These are phyloP conservation scores for Auanema freiburgensis DNA, from an alignment of 2,888 invertebrate species.

Conservation along the genomic window DNA sequence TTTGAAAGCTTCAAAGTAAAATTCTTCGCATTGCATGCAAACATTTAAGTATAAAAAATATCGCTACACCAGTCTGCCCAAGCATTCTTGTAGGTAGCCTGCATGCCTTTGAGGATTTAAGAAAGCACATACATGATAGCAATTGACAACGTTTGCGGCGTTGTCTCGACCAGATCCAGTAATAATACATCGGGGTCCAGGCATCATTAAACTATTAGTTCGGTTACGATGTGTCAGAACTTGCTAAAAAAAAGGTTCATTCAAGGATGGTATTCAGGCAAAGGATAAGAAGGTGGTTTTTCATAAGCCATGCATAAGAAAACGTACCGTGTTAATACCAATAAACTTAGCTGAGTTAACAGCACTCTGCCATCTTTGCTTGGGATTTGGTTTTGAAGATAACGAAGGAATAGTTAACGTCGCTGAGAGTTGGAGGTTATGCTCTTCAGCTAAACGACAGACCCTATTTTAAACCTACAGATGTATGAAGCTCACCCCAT, in stretches of 20 bases:
- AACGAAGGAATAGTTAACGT: conserved; percentile 40
- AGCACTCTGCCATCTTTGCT: conserved; percentile 57
- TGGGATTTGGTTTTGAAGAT: conserved; percentile 24
- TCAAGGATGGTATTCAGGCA: not conserved
- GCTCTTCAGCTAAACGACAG: conserved; percentile 55
- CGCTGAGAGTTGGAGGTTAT: conserved; percentile 51
- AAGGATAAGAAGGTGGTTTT: not conserved
- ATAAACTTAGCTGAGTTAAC: conserved; percentile 58
- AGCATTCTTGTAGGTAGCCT: not conserved
- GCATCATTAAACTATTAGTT: conserved; percentile 33
- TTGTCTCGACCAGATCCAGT: conserved; percentile 22
- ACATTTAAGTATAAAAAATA: not conserved
- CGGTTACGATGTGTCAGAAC: conserved; percentile 20
- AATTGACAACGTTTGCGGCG: conserved; percentile 57
- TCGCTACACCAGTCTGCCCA: not conserved
- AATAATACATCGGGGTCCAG: conserved; percentile 25
- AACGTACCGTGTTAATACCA: conserved; percentile 38
- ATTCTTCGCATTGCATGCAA: not conserved
- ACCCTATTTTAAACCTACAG: too few relatives aligned
- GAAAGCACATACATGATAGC: conserved; percentile 50
- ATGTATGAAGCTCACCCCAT: conserved; percentile 28
- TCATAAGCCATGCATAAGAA: not conserved
- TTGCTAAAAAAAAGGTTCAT: conserved; percentile 19
- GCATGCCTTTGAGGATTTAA: not conserved
- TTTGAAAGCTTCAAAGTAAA: conserved; percentile 1